Evolutionary conservation across 2,113 vertebrate species (phyloP).

Genomic region (Pterocles orientalis): DNA sequence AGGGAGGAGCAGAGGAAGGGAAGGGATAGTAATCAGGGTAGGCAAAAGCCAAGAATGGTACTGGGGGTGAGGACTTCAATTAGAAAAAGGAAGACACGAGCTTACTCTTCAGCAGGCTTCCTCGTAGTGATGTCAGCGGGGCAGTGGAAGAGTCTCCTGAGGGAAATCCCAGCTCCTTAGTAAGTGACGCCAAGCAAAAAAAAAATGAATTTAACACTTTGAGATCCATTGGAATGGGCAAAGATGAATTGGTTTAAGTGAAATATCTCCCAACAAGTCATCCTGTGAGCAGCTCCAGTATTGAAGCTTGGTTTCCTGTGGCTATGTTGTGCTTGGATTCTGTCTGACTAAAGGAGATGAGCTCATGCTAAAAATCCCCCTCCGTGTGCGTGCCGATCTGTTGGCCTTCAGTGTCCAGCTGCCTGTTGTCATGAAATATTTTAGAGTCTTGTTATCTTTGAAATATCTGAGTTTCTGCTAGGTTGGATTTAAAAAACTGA

Average conservation of each 20-base stretch:
- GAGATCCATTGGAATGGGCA: neutral
- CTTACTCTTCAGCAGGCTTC: conserved; percentile 32
- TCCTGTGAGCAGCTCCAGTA: neutral
- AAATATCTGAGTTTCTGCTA: neutral
- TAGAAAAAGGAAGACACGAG: conserved; percentile 52
- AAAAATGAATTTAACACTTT: neutral
- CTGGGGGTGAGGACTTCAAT: conserved; percentile 31
- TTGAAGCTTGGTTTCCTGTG: neutral
- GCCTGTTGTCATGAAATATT: neutral
- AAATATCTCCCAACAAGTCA: neutral
- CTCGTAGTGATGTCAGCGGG: conserved; percentile 34
- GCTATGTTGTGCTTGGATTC: neutral
- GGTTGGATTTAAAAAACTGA: neutral
- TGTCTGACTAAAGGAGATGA: neutral
- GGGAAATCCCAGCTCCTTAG: conserved; percentile 61
- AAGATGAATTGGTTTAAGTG: neutral
- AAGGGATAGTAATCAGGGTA: conserved; percentile 58
- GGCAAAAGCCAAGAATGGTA: conserved; percentile 36
- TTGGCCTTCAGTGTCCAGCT: neutral
- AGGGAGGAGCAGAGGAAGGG: conserved; percentile 56
- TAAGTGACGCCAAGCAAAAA: neutral
- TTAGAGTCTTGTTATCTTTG: neutral
- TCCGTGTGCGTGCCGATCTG: neutral
- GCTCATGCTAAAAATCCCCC: neutral
- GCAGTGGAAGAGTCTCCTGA: conserved; percentile 31